A percentile compares a stretch with the other conserved stretches of the same genome.
Conservation (phyloP, 2,113 vertebrate species). For the Callocephalon fimbriatum region DNA sequence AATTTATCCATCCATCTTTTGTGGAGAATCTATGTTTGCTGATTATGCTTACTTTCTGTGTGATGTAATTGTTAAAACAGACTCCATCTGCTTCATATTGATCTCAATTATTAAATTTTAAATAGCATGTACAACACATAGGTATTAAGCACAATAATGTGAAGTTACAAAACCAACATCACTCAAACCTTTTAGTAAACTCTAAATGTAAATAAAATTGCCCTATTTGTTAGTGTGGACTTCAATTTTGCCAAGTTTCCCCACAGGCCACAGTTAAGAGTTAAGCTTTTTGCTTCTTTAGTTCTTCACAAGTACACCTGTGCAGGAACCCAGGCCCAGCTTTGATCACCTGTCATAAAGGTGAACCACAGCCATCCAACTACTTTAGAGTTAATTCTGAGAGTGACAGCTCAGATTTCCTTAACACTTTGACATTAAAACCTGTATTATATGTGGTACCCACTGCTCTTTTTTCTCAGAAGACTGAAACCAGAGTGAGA, state of each 20-base stretch:
- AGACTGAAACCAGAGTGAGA: background rate
- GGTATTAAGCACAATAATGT: background rate
- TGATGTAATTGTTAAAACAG: background rate
- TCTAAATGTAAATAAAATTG: background rate
- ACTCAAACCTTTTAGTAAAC: background rate
- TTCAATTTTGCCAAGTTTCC: background rate
- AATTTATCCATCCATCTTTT: background rate
- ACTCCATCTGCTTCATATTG: background rate
- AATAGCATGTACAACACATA: rapidly evolving
- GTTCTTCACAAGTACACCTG: rapidly evolving
- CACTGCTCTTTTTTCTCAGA: background rate
- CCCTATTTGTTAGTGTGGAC: background rate
- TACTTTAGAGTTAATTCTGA: background rate
- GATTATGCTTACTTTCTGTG: background rate
- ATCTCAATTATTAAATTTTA: background rate
- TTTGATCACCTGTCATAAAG: background rate
- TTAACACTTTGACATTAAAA: background rate
- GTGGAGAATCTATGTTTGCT: background rate
- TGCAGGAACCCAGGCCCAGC: background rate
- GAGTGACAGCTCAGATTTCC: background rate
- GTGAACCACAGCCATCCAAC: background rate
- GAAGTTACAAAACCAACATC: background rate
- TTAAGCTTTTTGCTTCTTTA: background rate
- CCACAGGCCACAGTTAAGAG: background rate
- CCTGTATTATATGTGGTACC: background rate